Percentiles rank a stretch among this genome's conserved stretches.
phyloP scores from a whole-genome alignment of 2,888 invertebrate species.

The Gymnosoma rotundatum region DNA sequence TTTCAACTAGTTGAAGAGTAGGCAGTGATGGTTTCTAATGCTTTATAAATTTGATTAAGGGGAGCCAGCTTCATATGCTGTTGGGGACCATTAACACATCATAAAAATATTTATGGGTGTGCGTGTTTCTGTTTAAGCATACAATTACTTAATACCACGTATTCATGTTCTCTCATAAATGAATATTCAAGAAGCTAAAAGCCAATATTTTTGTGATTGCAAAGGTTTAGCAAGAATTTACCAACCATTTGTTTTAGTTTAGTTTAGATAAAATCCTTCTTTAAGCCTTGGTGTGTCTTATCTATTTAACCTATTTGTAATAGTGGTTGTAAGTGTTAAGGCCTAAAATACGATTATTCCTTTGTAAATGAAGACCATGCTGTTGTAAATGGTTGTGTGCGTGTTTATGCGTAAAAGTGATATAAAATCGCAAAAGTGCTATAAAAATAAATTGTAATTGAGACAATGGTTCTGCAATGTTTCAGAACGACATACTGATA shows the following conservation, averaged over 20 bases:
- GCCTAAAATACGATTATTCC: slow-evolving; percentile 15
- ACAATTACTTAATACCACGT: too few relatives aligned
- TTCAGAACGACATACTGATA: neutral
- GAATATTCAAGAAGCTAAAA: slow-evolving; percentile 2
- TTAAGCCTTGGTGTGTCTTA: neutral
- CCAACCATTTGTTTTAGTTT: slow-evolving; percentile 45
- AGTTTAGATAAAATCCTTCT: slow-evolving; percentile 14
- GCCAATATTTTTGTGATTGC: slow-evolving; percentile 49
- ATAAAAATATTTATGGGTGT: too few relatives aligned
- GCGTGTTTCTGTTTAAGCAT: too few relatives aligned
- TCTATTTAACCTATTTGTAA: neutral
- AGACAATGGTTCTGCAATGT: slow-evolving; percentile 46
- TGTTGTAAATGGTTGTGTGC: neutral
- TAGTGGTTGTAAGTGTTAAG: neutral
- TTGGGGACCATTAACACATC: too few relatives aligned
- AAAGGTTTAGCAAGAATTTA: slow-evolving; percentile 28
- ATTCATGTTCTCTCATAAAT: too few relatives aligned
- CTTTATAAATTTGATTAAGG: too few relatives aligned
- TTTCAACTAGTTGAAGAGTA: too few relatives aligned
- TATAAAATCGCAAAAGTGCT: slow-evolving; percentile 66
- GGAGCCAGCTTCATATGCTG: too few relatives aligned
- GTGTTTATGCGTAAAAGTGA: slow-evolving; percentile 2
- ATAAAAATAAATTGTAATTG: slow-evolving; percentile 69
- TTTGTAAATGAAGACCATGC: neutral
- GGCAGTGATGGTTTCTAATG: too few relatives aligned